Base-by-base conservation (phyloP, 2,797 vertebrate genomes). In the Rhinichthys osculus region DNA sequence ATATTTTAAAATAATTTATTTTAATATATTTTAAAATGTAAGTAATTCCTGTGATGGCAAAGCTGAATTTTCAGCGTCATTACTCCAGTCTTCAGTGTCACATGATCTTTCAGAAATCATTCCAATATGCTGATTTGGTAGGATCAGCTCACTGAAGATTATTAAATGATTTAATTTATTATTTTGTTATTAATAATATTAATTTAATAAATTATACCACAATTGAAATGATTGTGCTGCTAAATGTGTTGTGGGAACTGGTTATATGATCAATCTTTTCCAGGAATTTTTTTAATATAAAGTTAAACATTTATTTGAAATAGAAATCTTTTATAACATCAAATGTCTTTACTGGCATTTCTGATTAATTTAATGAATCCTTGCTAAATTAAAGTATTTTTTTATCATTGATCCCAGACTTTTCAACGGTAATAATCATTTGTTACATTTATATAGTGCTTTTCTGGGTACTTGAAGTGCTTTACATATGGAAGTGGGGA, bases 301-400 rank as follows among this genome's bases (percentile, higher is more conserved):
- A 40, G 16, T 44, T 62, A 47, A 47, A 42, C 16, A 64, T 33
- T 64, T 67, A 80, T 23, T 66, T 80, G 11, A 80, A 80, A 33
- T 50, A n/a, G 0, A 33, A 47, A 30, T 64, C 8, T 27, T 42
- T 33, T 21, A 44, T 17, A 19, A 73, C 10, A 78, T 40, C 33
- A 42, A 38, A 62, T 78, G 3, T 77, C 19, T 57, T 57, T 71
- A 23, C 35, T 71, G 17, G 4, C 11, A 30, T 33, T 78, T 64
- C 14, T 19, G 9, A 21, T 33, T 17, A 33, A 47, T 33, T 74
- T 9, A 74, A 62, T 64, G 13, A 16, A 44, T 30, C 14, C 5
- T n/a, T 62, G 21, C 35, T 42, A 6, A n/a, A 16, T 59, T 35
- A 77, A 38, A 14, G 5, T 7, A 5, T 50, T 9, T 50, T 50